A percentile compares a stretch with the other conserved stretches of the same genome.
These are phyloP conservation scores for Pipistrellus pygmaeus DNA, from an alignment of 2,797 vertebrate species.

Conservation along the genomic window DNA sequence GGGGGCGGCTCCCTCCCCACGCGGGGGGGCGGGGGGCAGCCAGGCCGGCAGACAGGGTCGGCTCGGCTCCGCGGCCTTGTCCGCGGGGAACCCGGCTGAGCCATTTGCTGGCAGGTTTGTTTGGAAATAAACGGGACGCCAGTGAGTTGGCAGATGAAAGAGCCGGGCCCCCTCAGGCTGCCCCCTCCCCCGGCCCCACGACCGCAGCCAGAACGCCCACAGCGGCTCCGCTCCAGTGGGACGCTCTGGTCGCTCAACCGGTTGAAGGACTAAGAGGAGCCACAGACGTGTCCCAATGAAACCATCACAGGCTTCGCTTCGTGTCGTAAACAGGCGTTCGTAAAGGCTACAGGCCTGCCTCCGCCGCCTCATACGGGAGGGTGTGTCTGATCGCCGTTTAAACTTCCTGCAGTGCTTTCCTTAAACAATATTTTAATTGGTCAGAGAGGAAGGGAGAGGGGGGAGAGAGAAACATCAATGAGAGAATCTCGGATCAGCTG, in stretches of 20 bases:
- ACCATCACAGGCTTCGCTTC: constrained; percentile 44
- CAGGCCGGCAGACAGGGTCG: no score
- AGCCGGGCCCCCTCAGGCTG: not conserved
- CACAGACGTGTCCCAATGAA: constrained; percentile 48
- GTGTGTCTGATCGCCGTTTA: constrained; percentile 15
- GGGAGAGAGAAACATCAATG: no score
- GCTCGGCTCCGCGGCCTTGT: no score
- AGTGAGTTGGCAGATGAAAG: not conserved
- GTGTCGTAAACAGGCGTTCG: constrained; percentile 8
- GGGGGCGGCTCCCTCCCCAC: no score
- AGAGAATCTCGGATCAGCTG: no score
- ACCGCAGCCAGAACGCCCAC: not conserved
- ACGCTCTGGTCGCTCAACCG: constrained; percentile 26
- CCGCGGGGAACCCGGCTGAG: no score
- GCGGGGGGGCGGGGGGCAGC: not conserved
- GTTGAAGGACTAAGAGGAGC: constrained; percentile 28
- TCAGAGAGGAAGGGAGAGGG: no score
- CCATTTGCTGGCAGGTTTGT: not conserved
- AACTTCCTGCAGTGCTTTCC: not conserved
- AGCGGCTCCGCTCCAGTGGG: not conserved
- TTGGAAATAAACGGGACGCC: constrained; percentile 12
- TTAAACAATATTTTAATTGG: no score
- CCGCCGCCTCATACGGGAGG: constrained; percentile 21
- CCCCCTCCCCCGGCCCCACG: no score
- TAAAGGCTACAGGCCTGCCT: constrained; percentile 31